Evolutionary conservation across 2,888 invertebrate species (phyloP).

Genomic region (Margaritifera margaritifera): DNA sequence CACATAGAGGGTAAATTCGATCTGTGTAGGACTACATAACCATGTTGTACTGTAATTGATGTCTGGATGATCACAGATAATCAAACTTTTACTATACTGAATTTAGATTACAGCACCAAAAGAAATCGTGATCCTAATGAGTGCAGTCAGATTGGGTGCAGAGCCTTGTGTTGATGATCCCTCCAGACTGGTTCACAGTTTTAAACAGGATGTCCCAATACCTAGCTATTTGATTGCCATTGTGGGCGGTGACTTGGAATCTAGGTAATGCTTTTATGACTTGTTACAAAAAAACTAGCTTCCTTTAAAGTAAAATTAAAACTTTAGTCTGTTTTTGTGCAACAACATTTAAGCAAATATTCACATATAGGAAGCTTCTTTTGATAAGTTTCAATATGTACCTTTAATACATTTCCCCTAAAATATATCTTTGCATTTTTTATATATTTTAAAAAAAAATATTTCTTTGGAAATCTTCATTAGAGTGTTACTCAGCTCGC

Average conservation of each 20-base stretch:
- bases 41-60: no score
- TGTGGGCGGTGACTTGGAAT: conserved; percentile 85
- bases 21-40: no score
- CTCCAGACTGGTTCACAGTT: conserved; percentile 76
- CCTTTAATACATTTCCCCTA: no score
- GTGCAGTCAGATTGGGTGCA: conserved; percentile 80
- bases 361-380: neutral
- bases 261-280: conserved; percentile 44
- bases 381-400: no score
- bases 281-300: neutral
- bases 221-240: conserved; percentile 93
- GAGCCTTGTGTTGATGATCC: conserved; percentile 33
- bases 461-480: no score
- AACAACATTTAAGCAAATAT: neutral
- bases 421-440: no score
- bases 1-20: no score
- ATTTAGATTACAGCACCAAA: conserved; percentile 81
- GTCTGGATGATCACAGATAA: neutral
- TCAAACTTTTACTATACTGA: neutral
- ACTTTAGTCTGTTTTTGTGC: no score
- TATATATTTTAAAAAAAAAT: no score
- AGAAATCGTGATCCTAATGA: conserved; percentile 89
- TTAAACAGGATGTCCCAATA: conserved; percentile 82
- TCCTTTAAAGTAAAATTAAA: no score
- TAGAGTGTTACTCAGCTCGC: no score